These are phyloP conservation scores for Nothocercus julius DNA, from an alignment of 2,113 vertebrate species.

Conservation along the genomic window DNA sequence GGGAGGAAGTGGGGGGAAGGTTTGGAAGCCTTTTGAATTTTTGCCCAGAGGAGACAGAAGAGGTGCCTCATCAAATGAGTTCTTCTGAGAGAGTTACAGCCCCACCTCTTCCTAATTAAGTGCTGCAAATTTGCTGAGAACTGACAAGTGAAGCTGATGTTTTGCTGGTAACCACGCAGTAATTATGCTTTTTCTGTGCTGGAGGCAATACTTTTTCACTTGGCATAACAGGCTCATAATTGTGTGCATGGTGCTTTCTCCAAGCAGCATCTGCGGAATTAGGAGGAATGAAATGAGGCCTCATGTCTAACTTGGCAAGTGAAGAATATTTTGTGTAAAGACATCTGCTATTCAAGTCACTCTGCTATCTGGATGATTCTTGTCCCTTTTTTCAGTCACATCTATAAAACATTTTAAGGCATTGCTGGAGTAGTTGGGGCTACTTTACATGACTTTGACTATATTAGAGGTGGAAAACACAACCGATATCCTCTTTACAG, in stretches of 20 bases:
- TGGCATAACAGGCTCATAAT: not conserved
- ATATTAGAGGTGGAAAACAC: not conserved
- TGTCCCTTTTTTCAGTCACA: accelerated
- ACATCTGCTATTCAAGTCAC: not conserved
- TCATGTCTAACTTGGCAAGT: not conserved
- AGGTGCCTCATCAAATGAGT: not conserved
- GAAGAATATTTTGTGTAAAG: not conserved
- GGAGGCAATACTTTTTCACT: not conserved
- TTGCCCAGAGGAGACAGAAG: not conserved
- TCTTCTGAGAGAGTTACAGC: not conserved
- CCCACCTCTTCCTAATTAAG: not conserved
- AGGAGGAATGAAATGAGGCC: not conserved
- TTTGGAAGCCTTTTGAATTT: not conserved
- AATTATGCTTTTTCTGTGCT: not conserved
- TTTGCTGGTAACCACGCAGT: not conserved
- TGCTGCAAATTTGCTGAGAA: not conserved
- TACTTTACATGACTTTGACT: not conserved
- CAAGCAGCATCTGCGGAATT: not conserved
- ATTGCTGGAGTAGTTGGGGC: not conserved
- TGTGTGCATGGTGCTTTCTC: not conserved
- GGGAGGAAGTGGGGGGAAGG: not conserved
- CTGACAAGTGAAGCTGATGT: not conserved
- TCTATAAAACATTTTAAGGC: not conserved
- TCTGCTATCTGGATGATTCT: not conserved
- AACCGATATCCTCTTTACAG: not conserved